Evolutionary conservation across 2,113 vertebrate genomes (phyloP).

Genomic region (Mesocricetus auratus): DNA sequence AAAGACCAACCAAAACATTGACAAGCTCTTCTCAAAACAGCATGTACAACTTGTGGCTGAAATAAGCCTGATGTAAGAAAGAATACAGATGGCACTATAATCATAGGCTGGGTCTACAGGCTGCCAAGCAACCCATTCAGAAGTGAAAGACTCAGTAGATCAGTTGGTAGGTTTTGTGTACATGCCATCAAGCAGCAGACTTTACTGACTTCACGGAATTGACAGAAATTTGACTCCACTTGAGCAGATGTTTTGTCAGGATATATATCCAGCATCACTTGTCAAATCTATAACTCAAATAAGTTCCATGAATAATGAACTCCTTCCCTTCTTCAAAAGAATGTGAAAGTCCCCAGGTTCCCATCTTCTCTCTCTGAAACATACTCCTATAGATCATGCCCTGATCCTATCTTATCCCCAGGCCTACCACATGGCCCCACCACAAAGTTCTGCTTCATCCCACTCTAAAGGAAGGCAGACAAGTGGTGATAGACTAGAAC

Average conservation of each 20-base stretch:
- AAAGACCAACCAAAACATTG: conserved; percentile 82
- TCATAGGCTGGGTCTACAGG: conserved; percentile 79
- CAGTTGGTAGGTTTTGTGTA: conserved; percentile 76
- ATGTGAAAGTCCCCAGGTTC: neutral
- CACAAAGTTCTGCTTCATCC: neutral
- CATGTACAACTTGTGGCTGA: conserved; percentile 75
- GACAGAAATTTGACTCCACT: conserved; percentile 59
- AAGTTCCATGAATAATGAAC: conserved; percentile 54
- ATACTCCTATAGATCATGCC: neutral
- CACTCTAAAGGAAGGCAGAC: neutral
- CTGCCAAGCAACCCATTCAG: conserved; percentile 81
- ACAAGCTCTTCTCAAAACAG: conserved; percentile 75
- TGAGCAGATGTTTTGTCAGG: conserved; percentile 70
- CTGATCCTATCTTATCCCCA: too few species aligned
- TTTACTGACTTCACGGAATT: conserved; percentile 65
- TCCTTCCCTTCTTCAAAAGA: conserved; percentile 61
- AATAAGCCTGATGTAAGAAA: conserved; percentile 76
- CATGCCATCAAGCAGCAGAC: conserved; percentile 73
- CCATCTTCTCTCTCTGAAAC: neutral
- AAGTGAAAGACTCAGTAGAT: conserved; percentile 74
- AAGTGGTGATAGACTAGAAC: neutral
- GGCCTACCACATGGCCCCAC: neutral
- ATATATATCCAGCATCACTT: conserved; percentile 48
- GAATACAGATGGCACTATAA: conserved; percentile 81
- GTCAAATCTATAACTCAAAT: conserved; percentile 69